Evolutionary conservation across 2,797 vertebrate genomes (phyloP), one percentile per base, ranked within the genome.

Genomic region (Leptoclinus maculatus): DNA sequence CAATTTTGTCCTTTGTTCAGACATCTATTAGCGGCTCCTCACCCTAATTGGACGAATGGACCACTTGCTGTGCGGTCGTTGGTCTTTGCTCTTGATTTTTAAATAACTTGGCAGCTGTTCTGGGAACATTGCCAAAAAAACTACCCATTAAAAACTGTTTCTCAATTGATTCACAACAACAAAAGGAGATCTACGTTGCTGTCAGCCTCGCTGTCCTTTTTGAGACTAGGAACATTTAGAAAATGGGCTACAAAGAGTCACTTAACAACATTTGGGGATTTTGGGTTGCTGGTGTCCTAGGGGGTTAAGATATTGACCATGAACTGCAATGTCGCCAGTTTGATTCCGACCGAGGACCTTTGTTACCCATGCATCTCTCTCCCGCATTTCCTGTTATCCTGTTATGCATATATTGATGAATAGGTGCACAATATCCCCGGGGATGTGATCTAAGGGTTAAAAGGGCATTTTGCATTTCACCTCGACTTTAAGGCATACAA

Each of bases 51-150:
- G 64, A 74, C 10, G 5, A 80, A 76, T 38, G 34, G 71, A 80
- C 67, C 56, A 6, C 56, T 25, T 39, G 74, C 65, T 79, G 79
- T 34, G 79, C 73, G 64, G 72, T 65, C 21, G 3, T 59, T 34
- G 45, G 38, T 58, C 59, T 76, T 76, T 71, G 9, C 21, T 66
- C 43, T 25, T 66, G 75, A 76, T 79, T 77, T 79, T 76, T 71
- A 66, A 66, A 79, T 45, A 76, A 76, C 25, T 62, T 81, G 77
- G 53, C 68, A 83, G 70, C 39, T 78, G 59, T 59, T 53, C 71
- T 76, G 71, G 69, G 74, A 79, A 76, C 58, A 12, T 14, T 74
- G 74, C 66, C 85, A 78, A 66, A 54, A 59, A 6, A 70, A 60
- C 49, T 45, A 23, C 57, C 3, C 14, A 51, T 53, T 25, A 47